Conservation (phyloP, 2,888 invertebrate genomes). For the Tenthredo distinguenda region DNA sequence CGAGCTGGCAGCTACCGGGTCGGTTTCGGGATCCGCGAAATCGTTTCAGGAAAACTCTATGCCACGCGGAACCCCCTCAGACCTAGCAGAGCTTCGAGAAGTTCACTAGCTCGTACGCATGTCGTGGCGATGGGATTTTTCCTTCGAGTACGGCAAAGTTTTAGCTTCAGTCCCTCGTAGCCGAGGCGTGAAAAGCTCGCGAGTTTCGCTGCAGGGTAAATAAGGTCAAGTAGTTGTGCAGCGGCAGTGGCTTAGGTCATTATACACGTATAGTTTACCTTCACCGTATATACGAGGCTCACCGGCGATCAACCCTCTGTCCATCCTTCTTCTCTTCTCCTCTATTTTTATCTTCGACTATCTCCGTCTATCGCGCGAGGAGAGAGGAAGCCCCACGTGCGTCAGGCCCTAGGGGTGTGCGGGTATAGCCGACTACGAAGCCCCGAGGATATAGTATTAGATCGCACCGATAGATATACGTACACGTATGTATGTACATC, state of each 20-base stretch:
- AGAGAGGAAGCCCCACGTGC: conserved; percentile 71
- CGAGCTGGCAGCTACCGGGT: conserved; percentile 14
- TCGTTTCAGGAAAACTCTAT: not conserved
- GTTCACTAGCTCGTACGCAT: not conserved
- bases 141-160: not conserved
- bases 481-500: not conserved
- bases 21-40: not conserved
- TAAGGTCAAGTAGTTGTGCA: conserved; percentile 72
- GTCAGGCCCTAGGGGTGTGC: conserved; percentile 48
- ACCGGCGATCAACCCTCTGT: conserved; percentile 32
- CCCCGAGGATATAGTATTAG: conserved; percentile 35
- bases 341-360: not conserved
- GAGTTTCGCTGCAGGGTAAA: conserved; percentile 62
- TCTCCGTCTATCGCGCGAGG: conserved; percentile 54
- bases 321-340: not conserved
- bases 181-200: conserved; percentile 28
- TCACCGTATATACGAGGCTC: not conserved
- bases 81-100: not conserved
- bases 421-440: conserved; percentile 47
- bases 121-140: not conserved
- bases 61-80: not conserved
- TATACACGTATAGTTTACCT: conserved; percentile 50
- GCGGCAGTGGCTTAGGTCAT: conserved; percentile 57
- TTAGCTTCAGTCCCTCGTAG: not conserved
- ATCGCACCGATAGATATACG: conserved; percentile 12